These are phyloP conservation scores for Drosophila pseudotalamancana DNA, from an alignment of 2,888 invertebrate species.

Conservation along the genomic window DNA sequence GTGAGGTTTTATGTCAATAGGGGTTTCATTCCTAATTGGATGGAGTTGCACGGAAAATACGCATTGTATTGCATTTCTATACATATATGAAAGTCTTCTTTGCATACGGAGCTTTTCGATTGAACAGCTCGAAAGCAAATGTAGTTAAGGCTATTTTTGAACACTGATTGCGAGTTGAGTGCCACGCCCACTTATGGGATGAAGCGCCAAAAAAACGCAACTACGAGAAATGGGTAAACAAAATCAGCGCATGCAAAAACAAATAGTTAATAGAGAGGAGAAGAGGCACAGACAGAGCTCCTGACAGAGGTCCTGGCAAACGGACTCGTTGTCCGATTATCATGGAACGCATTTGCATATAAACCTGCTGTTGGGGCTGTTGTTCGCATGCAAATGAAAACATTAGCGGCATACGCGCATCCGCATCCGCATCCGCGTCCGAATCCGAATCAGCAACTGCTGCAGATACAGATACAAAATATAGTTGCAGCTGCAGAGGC, in stretches of 20 bases:
- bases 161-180: slow-evolving; percentile 1
- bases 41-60: too few relatives aligned
- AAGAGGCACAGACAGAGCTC: not conserved
- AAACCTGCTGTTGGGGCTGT: slow-evolving; percentile 58
- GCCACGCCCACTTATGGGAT: slow-evolving; percentile 7
- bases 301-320: slow-evolving; percentile 4
- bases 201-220: slow-evolving; percentile 1
- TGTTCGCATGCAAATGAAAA: slow-evolving; percentile 75
- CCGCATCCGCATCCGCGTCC: slow-evolving; percentile 23
- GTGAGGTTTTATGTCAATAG: not conserved
- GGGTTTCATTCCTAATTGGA: too few relatives aligned
- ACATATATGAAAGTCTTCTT: too few relatives aligned
- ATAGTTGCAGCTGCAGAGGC: slow-evolving; percentile 14
- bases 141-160: not conserved
- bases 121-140: not conserved
- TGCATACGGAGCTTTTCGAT: too few relatives aligned
- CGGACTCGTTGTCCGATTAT: slow-evolving; percentile 57
- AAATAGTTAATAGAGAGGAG: slow-evolving; percentile 49
- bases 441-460: too few relatives aligned
- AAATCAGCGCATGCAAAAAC: slow-evolving; percentile 55
- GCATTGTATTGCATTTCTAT: too few relatives aligned
- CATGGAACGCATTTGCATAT: slow-evolving; percentile 72
- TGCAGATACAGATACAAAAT: slow-evolving; percentile 21
- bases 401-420: slow-evolving; percentile 71
- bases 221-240: slow-evolving; percentile 31